These are phyloP conservation scores for Festucalex cinctus DNA, from an alignment of 2,113 vertebrate genomes.

Conservation along the genomic window DNA sequence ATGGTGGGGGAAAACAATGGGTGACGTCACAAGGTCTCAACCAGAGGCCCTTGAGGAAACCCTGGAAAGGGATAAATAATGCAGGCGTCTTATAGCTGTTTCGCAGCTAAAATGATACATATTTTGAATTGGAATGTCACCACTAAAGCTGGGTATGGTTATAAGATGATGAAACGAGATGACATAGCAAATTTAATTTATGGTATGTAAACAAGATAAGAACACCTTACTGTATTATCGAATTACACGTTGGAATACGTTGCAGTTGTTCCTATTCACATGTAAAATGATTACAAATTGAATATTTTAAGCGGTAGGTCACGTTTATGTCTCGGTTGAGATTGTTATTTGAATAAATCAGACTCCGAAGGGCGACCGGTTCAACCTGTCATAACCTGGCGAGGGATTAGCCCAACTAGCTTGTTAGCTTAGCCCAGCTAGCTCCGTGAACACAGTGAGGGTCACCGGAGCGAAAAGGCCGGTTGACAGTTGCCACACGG, in stretches of 20 bases:
- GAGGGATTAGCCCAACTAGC: slow-evolving; percentile 27
- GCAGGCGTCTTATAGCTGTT: not conserved
- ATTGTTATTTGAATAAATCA: slow-evolving; percentile 27
- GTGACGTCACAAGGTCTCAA: not conserved
- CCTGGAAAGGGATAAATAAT: not conserved
- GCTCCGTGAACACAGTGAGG: slow-evolving; percentile 23
- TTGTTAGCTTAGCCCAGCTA: slow-evolving; percentile 9
- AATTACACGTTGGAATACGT: not conserved
- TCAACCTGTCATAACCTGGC: slow-evolving; percentile 36
- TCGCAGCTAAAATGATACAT: not conserved
- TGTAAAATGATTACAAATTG: not conserved
- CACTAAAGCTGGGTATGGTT: not conserved
- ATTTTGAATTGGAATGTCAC: not conserved
- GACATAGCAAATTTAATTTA: not conserved
- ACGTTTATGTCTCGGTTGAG: not conserved
- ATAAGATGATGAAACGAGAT: not conserved
- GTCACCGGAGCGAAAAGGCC: slow-evolving; percentile 2
- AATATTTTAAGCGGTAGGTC: not conserved
- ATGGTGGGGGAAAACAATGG: not conserved
- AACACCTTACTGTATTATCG: not conserved
- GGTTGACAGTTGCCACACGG: slow-evolving; percentile 1
- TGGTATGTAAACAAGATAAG: not conserved
- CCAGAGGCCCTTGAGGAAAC: slow-evolving; percentile 4
- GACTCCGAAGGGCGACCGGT: slow-evolving; percentile 27
- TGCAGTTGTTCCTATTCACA: too few relatives aligned